A percentile compares a stretch with the other conserved stretches of the same genome.
These are phyloP conservation scores for Myxocyprinus asiaticus DNA, from an alignment of 2,113 vertebrate genomes.

Conservation along the genomic window DNA sequence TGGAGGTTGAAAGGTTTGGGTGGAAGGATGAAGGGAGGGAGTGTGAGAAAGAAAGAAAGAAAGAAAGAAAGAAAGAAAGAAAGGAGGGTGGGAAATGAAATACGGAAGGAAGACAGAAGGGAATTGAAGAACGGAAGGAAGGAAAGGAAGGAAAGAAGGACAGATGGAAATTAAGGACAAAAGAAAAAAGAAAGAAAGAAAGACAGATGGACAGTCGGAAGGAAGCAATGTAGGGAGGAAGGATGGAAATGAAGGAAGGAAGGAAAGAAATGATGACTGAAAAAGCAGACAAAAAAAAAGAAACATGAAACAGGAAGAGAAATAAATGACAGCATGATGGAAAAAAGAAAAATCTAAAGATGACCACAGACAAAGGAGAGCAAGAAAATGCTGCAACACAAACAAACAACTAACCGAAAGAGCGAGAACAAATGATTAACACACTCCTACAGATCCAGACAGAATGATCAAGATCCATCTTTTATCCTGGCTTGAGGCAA, in stretches of 20 bases:
- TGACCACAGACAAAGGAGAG: not conserved
- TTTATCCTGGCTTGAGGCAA: constrained; percentile 37
- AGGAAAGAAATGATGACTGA: not conserved
- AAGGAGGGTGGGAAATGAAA: no score
- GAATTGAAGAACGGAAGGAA: not conserved
- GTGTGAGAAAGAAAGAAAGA: not conserved
- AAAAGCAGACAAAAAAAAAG: not conserved
- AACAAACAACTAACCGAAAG: not conserved
- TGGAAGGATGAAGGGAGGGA: not conserved
- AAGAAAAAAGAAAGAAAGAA: not conserved
- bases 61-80: not conserved
- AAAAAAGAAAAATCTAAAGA: not conserved
- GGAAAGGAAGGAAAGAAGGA: not conserved
- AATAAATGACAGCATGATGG: no score
- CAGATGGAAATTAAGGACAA: not conserved
- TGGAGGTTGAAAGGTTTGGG: no score
- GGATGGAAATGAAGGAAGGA: not conserved
- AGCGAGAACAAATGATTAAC: constrained; percentile 20
- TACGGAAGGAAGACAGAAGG: not conserved
- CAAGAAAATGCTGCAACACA: not conserved
- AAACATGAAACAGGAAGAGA: not conserved
- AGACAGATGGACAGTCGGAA: not conserved
- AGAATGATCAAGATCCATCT: constrained; percentile 24
- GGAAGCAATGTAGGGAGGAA: not conserved
- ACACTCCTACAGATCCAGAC: constrained; percentile 11